Percentiles rank a stretch among this genome's conserved stretches.
These are phyloP conservation scores for Melanaphis sacchari DNA, from an alignment of 1,140 invertebrate genomes.

Conservation along the genomic window DNA sequence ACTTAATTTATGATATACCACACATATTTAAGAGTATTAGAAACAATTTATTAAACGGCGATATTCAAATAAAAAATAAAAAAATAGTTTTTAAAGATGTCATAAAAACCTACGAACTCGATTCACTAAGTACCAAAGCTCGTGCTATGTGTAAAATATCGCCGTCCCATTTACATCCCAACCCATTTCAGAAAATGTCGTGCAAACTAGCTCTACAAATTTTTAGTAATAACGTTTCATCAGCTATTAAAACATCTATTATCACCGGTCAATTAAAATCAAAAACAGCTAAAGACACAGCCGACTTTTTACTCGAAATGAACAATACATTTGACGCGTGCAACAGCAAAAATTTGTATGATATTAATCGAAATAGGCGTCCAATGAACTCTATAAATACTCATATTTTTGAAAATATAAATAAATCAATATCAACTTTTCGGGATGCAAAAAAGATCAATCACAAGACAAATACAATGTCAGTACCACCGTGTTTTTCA, in stretches of 20 bases:
- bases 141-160: not conserved
- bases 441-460: no score
- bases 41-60: not conserved
- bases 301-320: not conserved
- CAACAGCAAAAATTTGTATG: no score
- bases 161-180: not conserved
- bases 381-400: no score
- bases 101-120: not conserved
- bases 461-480: no score
- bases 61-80: not conserved
- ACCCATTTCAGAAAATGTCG: not conserved
- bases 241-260: not conserved
- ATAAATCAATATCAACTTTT: no score
- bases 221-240: not conserved
- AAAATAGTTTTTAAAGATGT: not conserved
- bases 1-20: no score
- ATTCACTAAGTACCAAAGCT: not conserved
- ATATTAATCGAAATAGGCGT: no score
- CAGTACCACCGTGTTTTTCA: no score
- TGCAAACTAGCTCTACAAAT: not conserved
- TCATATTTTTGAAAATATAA: no score
- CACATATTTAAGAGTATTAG: not conserved
- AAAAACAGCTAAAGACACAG: not conserved
- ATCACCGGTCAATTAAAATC: not conserved
- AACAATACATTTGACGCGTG: no score